Evolutionary conservation across 2,113 vertebrate genomes (phyloP).

Genomic region (Balaeniceps rex): DNA sequence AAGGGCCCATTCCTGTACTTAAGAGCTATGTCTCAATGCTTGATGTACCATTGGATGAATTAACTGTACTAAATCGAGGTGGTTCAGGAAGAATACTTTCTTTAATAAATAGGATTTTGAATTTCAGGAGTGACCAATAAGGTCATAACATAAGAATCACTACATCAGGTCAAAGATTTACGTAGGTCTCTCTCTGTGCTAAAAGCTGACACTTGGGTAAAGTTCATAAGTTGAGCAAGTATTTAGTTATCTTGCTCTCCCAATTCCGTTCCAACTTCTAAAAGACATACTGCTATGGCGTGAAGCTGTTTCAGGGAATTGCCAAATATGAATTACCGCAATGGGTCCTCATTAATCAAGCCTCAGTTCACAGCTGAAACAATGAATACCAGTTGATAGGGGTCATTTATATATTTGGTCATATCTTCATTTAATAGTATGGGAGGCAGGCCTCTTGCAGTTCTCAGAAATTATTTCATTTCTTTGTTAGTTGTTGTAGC

Average conservation of each 20-base stretch:
- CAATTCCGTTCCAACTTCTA: not conserved
- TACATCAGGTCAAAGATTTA: not conserved
- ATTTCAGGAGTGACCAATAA: not conserved
- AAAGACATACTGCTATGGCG: not conserved
- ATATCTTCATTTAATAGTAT: not conserved
- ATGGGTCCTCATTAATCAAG: not conserved
- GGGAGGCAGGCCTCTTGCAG: not conserved
- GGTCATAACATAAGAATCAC: not conserved
- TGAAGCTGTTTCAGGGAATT: not conserved
- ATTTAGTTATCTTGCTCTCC: not conserved
- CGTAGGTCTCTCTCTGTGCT: not conserved
- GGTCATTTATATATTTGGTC: not conserved
- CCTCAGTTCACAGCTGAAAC: not conserved
- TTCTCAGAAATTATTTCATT: not conserved
- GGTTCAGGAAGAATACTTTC: not conserved
- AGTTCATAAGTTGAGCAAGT: not conserved
- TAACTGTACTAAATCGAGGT: not conserved
- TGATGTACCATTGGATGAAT: not conserved
- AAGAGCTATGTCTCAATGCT: not conserved
- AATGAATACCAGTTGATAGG: not conserved
- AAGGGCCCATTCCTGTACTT: not conserved
- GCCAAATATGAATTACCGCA: not conserved
- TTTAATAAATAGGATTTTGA: not conserved
- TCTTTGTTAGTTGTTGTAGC: not conserved
- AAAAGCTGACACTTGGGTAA: not conserved